Conservation (phyloP, 2,797 vertebrate genomes). For the Anguilla anguilla region DNA sequence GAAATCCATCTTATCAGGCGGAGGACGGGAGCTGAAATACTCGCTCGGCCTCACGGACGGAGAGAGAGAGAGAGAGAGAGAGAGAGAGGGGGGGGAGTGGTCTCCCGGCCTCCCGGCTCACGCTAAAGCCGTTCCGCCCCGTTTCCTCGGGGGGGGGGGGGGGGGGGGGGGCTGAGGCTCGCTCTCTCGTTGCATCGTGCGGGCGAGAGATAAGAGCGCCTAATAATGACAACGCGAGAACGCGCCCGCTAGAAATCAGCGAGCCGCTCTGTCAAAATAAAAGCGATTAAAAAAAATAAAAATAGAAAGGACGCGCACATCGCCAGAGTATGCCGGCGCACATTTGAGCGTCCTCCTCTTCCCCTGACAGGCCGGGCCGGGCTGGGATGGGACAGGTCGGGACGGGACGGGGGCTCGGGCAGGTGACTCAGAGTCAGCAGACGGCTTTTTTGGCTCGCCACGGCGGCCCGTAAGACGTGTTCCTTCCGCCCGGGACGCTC, state of each 20-base stretch:
- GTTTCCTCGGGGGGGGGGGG: not conserved
- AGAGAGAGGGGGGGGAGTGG: not conserved
- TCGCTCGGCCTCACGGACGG: not conserved
- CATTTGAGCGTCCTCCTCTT: not conserved
- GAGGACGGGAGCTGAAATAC: not conserved
- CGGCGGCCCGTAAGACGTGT: not conserved
- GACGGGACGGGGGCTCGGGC: too few species aligned
- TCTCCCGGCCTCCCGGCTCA: not conserved
- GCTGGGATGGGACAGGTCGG: too few species aligned
- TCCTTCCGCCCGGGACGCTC: not conserved
- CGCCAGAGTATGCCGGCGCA: not conserved
- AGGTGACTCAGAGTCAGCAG: not conserved
- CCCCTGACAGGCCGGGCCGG: not conserved
- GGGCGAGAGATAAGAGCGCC: not conserved
- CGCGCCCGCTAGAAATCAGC: too few species aligned
- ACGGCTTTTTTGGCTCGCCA: not conserved
- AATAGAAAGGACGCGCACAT: not conserved
- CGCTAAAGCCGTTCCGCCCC: not conserved
- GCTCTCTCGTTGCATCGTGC: not conserved
- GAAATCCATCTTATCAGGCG: slow-evolving; percentile 56
- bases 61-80: not conserved
- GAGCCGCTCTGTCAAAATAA: not conserved
- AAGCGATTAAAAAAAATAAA: too few species aligned
- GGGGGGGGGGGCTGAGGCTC: not conserved
- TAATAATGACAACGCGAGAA: not conserved